phyloP scores from a whole-genome alignment of 2,888 invertebrate species.

The Beris chalybata region DNA sequence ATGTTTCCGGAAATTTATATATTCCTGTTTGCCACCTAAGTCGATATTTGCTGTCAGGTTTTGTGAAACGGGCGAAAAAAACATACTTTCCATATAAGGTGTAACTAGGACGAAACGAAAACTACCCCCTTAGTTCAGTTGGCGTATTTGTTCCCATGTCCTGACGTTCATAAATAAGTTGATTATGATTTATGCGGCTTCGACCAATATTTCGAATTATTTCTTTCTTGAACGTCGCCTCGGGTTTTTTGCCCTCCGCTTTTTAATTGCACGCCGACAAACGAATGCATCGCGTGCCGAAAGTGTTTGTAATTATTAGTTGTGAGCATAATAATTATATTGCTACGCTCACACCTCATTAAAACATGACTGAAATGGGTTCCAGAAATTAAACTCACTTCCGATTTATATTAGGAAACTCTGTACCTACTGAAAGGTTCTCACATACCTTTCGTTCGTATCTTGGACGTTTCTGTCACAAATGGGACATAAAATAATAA shows the following conservation, averaged over 20 bases:
- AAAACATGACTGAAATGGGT: conserved; percentile 19
- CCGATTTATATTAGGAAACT: conserved; percentile 24
- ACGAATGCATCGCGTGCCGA: conserved; percentile 28
- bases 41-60: conserved; percentile 28
- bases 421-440: neutral
- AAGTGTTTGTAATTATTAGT: conserved; percentile 28
- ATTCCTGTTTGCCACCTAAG: conserved; percentile 19
- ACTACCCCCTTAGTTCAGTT: no score
- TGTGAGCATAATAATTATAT: conserved; percentile 30
- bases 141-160: no score
- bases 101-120: no score
- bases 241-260: neutral
- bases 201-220: conserved; percentile 1
- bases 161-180: neutral
- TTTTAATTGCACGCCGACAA: conserved; percentile 4
- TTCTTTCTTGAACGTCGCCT: neutral
- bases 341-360: conserved; percentile 28
- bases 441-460: neutral
- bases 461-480: neutral
- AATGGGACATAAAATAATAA: conserved; percentile 25
- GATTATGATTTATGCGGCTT: neutral
- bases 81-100: no score
- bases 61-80: neutral
- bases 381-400: conserved; percentile 7
- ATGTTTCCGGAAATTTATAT: conserved; percentile 40